These are phyloP conservation scores for Clivina fossor DNA, from an alignment of 2,888 invertebrate species.

Conservation along the genomic window DNA sequence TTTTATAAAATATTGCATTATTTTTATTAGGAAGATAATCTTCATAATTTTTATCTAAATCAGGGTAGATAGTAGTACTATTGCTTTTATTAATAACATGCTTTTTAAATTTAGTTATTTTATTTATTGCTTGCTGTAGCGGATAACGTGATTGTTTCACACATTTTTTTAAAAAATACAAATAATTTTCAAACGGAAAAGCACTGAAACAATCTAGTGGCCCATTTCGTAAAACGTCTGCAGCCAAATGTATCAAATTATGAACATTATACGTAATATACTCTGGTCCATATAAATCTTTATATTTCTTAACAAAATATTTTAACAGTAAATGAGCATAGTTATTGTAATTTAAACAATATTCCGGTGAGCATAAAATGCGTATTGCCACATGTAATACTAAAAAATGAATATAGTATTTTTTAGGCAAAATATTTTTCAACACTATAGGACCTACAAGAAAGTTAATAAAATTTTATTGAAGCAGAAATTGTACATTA, in stretches of 20 bases:
- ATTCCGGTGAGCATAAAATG: not conserved
- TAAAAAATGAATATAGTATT: conserved; percentile 9
- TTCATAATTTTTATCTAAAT: not conserved
- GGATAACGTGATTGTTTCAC: conserved; percentile 2
- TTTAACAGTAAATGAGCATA: conserved; percentile 21
- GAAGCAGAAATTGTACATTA: not conserved
- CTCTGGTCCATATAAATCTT: conserved; percentile 27
- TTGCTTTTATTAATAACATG: not conserved
- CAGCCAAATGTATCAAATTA: conserved; percentile 32
- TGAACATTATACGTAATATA: conserved; percentile 37
- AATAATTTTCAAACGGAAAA: conserved; percentile 26
- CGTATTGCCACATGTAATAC: conserved; percentile 1
- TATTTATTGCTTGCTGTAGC: conserved; percentile 16
- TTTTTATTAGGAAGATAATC: not conserved
- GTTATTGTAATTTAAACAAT: not conserved
- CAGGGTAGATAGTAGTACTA: too few relatives aligned
- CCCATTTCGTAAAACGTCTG: conserved; percentile 28
- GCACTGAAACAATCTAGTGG: conserved; percentile 19
- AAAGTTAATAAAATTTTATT: not conserved
- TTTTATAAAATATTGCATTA: not conserved
- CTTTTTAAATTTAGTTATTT: conserved; percentile 4
- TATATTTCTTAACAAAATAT: conserved; percentile 9
- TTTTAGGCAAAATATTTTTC: not conserved
- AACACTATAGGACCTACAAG: conserved; percentile 5
- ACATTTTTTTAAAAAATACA: conserved; percentile 13